Evolutionary conservation across 2,888 invertebrate species (phyloP).

Genomic region (Priocnemis perturbator): DNA sequence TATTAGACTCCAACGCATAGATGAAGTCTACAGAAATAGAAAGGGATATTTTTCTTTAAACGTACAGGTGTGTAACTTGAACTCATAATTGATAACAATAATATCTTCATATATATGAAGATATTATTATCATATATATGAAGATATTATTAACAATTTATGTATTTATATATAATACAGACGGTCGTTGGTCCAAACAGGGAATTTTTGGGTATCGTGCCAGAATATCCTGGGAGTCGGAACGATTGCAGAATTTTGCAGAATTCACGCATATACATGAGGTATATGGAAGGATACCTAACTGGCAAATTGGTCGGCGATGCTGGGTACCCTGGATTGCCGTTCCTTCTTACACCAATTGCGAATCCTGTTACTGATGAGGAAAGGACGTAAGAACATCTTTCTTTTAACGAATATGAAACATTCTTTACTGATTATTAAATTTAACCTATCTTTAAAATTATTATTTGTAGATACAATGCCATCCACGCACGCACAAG

Average conservation of each 20-base stretch:
- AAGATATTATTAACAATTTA: too few species aligned
- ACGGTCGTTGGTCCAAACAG: neutral
- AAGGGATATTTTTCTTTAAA: too few species aligned
- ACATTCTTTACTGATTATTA: neutral
- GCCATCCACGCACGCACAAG: slow-evolving; percentile 38
- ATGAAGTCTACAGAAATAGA: neutral
- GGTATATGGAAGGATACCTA: too few species aligned
- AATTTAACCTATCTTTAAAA: neutral
- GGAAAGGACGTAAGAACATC: too few species aligned
- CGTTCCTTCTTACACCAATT: too few species aligned
- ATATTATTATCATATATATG: neutral
- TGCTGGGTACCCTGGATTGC: too few species aligned
- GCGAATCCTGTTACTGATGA: too few species aligned
- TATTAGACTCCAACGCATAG: neutral
- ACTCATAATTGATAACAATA: too few species aligned
- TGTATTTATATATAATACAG: too few species aligned
- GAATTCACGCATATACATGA: neutral
- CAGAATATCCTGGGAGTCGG: too few species aligned
- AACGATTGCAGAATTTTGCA: neutral
- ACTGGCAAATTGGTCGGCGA: too few species aligned
- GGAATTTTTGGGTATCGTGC: neutral
- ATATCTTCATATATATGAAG: neutral
- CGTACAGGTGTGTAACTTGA: too few species aligned
- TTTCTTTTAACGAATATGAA: neutral
- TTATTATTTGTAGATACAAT: slow-evolving; percentile 20